These are phyloP conservation scores for Tenthredo scrophulariae DNA, from an alignment of 2,888 invertebrate genomes.

Conservation along the genomic window DNA sequence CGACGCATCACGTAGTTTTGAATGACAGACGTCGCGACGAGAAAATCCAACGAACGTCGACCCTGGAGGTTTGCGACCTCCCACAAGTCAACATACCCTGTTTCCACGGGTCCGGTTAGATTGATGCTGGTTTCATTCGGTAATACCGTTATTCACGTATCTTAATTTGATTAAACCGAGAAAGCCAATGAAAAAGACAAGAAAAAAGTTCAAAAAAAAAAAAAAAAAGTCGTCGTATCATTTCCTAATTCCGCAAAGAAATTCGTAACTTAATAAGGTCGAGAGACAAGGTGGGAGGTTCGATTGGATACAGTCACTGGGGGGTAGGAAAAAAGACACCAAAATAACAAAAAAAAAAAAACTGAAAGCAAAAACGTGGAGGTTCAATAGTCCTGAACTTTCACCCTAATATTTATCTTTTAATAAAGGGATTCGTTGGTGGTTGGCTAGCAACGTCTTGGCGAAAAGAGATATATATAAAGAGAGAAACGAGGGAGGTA, in stretches of 20 bases:
- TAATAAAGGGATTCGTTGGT: slow-evolving; percentile 22
- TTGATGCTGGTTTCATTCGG: not conserved
- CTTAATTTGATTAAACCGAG: not conserved
- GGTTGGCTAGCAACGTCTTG: slow-evolving; percentile 23
- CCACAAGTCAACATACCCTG: slow-evolving; percentile 4
- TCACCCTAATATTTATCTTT: slow-evolving; percentile 34
- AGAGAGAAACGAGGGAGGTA: not conserved
- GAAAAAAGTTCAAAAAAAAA: too few species aligned
- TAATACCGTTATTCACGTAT: not conserved
- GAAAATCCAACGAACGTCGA: not conserved
- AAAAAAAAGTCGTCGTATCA: not conserved
- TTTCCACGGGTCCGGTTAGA: not conserved
- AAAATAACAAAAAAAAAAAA: not conserved
- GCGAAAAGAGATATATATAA: not conserved
- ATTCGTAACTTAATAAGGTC: not conserved
- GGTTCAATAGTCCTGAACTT: slow-evolving; percentile 11
- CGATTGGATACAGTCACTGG: not conserved
- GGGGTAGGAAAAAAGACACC: not conserved
- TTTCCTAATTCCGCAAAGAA: not conserved
- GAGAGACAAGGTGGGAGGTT: not conserved
- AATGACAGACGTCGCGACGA: slow-evolving; percentile 14
- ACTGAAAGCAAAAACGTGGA: not conserved
- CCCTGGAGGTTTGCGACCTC: not conserved
- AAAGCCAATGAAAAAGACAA: not conserved
- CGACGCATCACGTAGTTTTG: slow-evolving; percentile 21